These are phyloP conservation scores for Cuculus canorus DNA, from an alignment of 2,797 vertebrate genomes.

Conservation along the genomic window DNA sequence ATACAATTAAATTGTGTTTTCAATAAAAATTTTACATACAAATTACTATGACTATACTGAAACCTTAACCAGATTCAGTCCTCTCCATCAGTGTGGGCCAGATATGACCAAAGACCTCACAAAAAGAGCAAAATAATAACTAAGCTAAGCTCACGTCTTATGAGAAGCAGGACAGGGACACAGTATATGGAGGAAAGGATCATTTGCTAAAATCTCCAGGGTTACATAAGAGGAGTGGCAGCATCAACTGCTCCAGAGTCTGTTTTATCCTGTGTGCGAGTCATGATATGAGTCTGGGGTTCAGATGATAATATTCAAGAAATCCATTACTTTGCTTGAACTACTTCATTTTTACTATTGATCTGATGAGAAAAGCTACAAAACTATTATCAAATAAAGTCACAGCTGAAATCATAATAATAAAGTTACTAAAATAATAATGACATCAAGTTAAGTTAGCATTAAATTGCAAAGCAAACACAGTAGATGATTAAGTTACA, in stretches of 20 bases:
- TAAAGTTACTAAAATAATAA: not conserved
- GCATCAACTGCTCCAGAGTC: not conserved
- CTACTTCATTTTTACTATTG: not conserved
- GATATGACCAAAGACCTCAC: not conserved
- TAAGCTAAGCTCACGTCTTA: not conserved
- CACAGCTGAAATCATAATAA: not conserved
- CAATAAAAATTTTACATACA: not conserved
- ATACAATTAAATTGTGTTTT: not conserved
- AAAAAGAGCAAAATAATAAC: not conserved
- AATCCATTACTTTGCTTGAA: not conserved
- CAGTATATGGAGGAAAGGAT: not conserved
- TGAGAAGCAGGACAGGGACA: not conserved
- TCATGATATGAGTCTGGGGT: not conserved
- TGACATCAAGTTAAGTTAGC: not conserved
- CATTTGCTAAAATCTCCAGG: not conserved
- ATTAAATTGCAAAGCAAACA: not conserved
- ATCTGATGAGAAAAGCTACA: not conserved
- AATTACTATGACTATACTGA: not conserved
- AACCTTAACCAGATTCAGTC: not conserved
- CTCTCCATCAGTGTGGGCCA: rapidly evolving
- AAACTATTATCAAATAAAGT: not conserved
- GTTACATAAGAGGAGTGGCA: not conserved
- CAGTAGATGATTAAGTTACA: not conserved
- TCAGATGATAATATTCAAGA: not conserved
- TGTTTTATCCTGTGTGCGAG: not conserved